phyloP scores from a whole-genome alignment of 1,140 invertebrate genomes.

The Drosophila sulfurigaster region DNA sequence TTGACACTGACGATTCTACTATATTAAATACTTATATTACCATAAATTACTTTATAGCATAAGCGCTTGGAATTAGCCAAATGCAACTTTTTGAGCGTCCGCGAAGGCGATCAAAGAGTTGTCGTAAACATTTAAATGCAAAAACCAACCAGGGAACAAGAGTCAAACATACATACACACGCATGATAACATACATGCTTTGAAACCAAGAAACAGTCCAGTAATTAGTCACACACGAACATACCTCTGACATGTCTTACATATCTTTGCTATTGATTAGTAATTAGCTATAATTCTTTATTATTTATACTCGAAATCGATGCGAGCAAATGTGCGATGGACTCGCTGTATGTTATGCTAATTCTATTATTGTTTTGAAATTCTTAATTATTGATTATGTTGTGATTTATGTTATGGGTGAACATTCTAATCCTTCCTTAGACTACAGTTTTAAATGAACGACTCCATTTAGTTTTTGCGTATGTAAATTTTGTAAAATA shows the following conservation, averaged over 20 bases:
- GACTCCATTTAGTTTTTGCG: slow-evolving; percentile 62
- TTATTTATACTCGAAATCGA: slow-evolving; percentile 57
- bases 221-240: slow-evolving; percentile 58
- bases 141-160: slow-evolving; percentile 72
- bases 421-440: slow-evolving; percentile 71
- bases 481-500: slow-evolving; percentile 80
- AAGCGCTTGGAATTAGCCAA: slow-evolving; percentile 47
- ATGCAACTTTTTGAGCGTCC: slow-evolving; percentile 32
- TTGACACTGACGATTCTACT: slow-evolving; percentile 78
- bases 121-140: slow-evolving; percentile 33
- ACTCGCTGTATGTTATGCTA: slow-evolving; percentile 39
- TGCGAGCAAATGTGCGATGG: slow-evolving; percentile 39
- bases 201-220: slow-evolving; percentile 56
- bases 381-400: slow-evolving; percentile 26
- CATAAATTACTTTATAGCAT: slow-evolving; percentile 39
- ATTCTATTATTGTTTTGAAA: slow-evolving; percentile 46
- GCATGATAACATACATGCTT: slow-evolving; percentile 22
- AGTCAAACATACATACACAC: slow-evolving; percentile 29
- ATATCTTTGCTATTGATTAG: slow-evolving; percentile 66
- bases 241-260: slow-evolving; percentile 57
- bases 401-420: slow-evolving; percentile 39
- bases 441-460: slow-evolving; percentile 58
- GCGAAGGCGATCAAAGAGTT: slow-evolving; percentile 36
- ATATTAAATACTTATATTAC: slow-evolving; percentile 57
- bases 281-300: slow-evolving; percentile 66